A percentile compares a stretch with the other conserved stretches of the same genome.
These are phyloP conservation scores for Syrphus vitripennis DNA, from an alignment of 2,888 invertebrate species.

Conservation along the genomic window DNA sequence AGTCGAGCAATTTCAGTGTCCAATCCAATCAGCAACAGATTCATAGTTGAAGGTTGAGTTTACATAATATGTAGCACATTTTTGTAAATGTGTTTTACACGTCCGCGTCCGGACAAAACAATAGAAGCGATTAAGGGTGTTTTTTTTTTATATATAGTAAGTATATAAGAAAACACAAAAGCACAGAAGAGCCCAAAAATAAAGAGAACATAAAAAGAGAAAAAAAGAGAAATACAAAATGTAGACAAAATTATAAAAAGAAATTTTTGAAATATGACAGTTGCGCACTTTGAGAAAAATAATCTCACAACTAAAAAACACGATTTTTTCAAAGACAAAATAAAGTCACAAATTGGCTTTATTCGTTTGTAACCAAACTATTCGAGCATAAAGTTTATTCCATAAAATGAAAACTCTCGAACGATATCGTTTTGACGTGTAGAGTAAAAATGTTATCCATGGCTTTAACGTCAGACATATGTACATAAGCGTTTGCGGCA, in stretches of 20 bases:
- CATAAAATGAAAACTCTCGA: too few relatives aligned
- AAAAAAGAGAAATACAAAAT: slow-evolving; percentile 1
- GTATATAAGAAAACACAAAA: slow-evolving; percentile 49
- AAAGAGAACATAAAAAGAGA: slow-evolving; percentile 28
- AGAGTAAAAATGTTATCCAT: too few relatives aligned
- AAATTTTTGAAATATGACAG: neutral
- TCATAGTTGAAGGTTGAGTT: slow-evolving; percentile 38
- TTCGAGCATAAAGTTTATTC: too few relatives aligned
- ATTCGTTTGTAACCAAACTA: too few relatives aligned
- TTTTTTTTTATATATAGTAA: slow-evolving; percentile 30
- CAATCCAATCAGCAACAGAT: slow-evolving; percentile 55
- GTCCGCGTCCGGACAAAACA: slow-evolving; percentile 50
- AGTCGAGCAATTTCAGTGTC: slow-evolving; percentile 1
- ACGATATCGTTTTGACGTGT: too few relatives aligned
- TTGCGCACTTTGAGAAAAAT: too few relatives aligned
- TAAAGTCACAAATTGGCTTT: too few relatives aligned
- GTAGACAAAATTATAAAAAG: slow-evolving; percentile 28
- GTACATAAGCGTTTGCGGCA: too few relatives aligned
- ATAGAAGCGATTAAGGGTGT: slow-evolving; percentile 51
- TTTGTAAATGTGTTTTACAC: neutral
- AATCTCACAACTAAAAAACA: too few relatives aligned
- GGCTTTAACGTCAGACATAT: too few relatives aligned
- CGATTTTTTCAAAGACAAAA: too few relatives aligned
- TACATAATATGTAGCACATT: neutral
- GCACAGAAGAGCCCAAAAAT: slow-evolving; percentile 50